Conservation (phyloP, 2,888 invertebrate species). For the Scaptomyza polygonia region DNA sequence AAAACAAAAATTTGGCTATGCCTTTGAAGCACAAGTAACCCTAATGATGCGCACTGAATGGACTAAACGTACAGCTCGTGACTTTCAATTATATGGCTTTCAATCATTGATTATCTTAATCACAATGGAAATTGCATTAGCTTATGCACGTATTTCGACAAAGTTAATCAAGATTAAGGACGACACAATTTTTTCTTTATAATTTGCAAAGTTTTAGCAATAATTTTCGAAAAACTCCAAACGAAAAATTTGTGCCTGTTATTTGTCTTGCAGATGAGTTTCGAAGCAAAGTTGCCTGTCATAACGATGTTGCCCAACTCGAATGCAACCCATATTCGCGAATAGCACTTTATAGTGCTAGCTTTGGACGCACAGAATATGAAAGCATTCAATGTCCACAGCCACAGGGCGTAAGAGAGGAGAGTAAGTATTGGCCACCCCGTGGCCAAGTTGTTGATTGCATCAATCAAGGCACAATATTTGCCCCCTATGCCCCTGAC, state of each 20-base stretch:
- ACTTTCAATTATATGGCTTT: constrained; percentile 61
- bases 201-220: neutral
- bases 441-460: constrained; percentile 3
- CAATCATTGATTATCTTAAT: constrained; percentile 54
- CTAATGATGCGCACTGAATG: constrained; percentile 36
- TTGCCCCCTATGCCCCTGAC: constrained; percentile 6
- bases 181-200: neutral
- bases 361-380: constrained; percentile 95
- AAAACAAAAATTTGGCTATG: constrained; percentile 55
- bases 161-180: constrained; percentile 2
- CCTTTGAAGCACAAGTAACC: constrained; percentile 25
- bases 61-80: constrained; percentile 33
- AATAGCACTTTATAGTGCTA: constrained; percentile 96
- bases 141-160: neutral
- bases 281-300: constrained; percentile 96
- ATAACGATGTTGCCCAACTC: constrained; percentile 94
- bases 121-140: constrained; percentile 19
- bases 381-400: constrained; percentile 95
- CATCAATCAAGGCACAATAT: constrained; percentile 37
- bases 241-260: neutral
- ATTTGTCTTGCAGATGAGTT: constrained; percentile 91
- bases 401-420: constrained; percentile 93
- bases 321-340: constrained; percentile 94
- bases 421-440: constrained; percentile 88
- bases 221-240: neutral